Percentiles rank a stretch among this genome's conserved stretches.
phyloP scores from a whole-genome alignment of 92 coral and sea anemone species.

The Micromussa lordhowensis region DNA sequence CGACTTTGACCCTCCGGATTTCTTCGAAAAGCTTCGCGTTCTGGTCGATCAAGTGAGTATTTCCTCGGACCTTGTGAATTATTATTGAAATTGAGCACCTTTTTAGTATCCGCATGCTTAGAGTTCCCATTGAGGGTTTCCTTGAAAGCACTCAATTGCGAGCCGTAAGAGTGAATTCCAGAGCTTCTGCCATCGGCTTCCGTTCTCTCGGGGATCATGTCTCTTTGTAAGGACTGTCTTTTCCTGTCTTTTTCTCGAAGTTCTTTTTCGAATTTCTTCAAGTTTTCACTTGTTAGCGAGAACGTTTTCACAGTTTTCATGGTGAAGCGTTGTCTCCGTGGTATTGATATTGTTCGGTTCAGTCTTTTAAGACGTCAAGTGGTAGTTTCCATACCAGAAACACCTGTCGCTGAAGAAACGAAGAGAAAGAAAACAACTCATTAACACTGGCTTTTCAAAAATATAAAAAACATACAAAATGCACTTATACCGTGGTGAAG shows the following conservation, averaged over 20 bases:
- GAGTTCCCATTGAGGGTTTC: constrained; percentile 16
- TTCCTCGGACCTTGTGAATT: not conserved
- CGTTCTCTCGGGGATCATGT: constrained; percentile 57
- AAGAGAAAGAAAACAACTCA: not conserved
- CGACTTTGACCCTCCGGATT: constrained; percentile 81
- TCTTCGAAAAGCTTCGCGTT: constrained; percentile 57
- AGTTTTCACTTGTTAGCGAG: constrained; percentile 69
- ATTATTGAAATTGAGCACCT: not conserved
- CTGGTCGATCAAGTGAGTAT: constrained; percentile 62
- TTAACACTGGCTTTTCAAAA: not conserved
- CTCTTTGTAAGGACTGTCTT: constrained; percentile 31
- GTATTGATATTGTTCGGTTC: not conserved
- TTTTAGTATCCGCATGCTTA: not conserved
- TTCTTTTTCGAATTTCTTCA: constrained; percentile 66
- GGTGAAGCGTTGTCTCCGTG: not conserved
- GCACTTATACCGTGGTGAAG: not conserved
- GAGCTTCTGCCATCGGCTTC: constrained; percentile 79
- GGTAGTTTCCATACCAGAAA: not conserved
- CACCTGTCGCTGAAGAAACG: not conserved
- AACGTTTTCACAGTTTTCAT: constrained; percentile 21
- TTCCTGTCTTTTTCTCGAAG: constrained; percentile 27
- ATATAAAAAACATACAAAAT: not conserved
- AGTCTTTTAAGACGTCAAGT: not conserved
- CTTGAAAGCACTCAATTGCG: constrained; percentile 37
- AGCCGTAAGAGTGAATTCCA: constrained; percentile 52